Percentiles rank a stretch among this genome's conserved stretches.
Conservation (phyloP, 1,140 invertebrate genomes). For the Archivesica marissinica region DNA sequence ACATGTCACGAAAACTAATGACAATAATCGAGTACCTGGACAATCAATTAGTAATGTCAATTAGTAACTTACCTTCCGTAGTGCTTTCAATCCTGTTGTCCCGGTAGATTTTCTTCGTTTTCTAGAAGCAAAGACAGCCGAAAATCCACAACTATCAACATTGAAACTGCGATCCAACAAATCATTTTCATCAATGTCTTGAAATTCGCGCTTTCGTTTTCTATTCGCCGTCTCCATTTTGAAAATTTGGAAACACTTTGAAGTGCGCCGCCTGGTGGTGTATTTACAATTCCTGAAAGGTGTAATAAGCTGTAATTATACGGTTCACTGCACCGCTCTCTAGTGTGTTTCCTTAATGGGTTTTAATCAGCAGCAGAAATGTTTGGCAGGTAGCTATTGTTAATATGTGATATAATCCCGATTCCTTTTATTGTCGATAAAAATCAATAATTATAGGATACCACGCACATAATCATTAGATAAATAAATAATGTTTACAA, state of each 20-base stretch:
- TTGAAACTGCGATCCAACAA: slow-evolving; percentile 47
- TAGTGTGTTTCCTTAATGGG: not conserved
- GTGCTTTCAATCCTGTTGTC: not conserved
- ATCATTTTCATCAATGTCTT: slow-evolving; percentile 15
- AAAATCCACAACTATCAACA: slow-evolving; percentile 45
- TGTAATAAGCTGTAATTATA: not conserved
- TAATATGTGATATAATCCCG: too few relatives aligned
- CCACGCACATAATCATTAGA: too few relatives aligned
- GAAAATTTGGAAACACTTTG: slow-evolving; percentile 7
- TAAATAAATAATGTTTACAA: too few relatives aligned
- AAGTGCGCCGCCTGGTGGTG: slow-evolving; percentile 31
- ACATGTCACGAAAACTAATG: slow-evolving; percentile 36
- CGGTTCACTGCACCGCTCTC: not conserved
- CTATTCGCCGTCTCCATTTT: slow-evolving; percentile 62
- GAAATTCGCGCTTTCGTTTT: slow-evolving; percentile 61
- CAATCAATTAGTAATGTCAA: slow-evolving; percentile 3
- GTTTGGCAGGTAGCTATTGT: too few relatives aligned
- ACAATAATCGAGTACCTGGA: slow-evolving; percentile 22
- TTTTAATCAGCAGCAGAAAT: not conserved
- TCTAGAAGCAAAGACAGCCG: slow-evolving; percentile 24
- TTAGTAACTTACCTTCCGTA: slow-evolving; percentile 32
- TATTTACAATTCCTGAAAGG: not conserved
- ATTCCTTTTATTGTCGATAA: too few relatives aligned
- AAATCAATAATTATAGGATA: too few relatives aligned
- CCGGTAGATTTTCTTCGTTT: slow-evolving; percentile 41